Conservation (phyloP, 2,888 invertebrate species). For the Dolomedes plantarius region DNA sequence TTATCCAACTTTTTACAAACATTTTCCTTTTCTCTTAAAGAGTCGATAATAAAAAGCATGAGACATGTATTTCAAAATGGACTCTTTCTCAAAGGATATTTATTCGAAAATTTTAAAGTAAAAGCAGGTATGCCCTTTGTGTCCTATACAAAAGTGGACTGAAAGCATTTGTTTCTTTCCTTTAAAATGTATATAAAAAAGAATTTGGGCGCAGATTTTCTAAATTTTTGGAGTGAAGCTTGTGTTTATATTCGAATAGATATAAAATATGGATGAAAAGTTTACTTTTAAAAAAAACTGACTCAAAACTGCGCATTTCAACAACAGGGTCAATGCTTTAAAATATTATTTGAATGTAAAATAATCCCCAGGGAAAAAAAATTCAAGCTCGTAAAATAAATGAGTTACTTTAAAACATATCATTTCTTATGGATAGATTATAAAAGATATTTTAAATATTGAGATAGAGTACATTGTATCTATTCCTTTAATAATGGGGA, state of each 20-base stretch:
- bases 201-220: not conserved
- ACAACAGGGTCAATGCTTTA: too few relatives aligned
- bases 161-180: not conserved
- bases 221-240: not conserved
- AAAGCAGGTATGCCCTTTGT: not conserved
- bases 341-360: too few relatives aligned
- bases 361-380: too few relatives aligned
- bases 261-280: not conserved
- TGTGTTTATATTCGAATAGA: not conserved
- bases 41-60: not conserved
- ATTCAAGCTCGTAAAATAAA: too few relatives aligned
- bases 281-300: too few relatives aligned
- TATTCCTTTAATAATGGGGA: too few relatives aligned
- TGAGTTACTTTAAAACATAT: too few relatives aligned
- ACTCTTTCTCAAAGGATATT: not conserved
- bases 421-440: too few relatives aligned
- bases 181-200: not conserved
- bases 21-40: not conserved
- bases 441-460: too few relatives aligned
- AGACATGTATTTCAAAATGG: slow-evolving; percentile 1
- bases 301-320: too few relatives aligned
- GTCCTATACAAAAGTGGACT: not conserved
- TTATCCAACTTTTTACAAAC: too few relatives aligned
- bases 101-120: slow-evolving; percentile 5
- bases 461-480: too few relatives aligned